Conservation (phyloP, 2,797 vertebrate genomes). For the Glossophaga mutica region DNA sequence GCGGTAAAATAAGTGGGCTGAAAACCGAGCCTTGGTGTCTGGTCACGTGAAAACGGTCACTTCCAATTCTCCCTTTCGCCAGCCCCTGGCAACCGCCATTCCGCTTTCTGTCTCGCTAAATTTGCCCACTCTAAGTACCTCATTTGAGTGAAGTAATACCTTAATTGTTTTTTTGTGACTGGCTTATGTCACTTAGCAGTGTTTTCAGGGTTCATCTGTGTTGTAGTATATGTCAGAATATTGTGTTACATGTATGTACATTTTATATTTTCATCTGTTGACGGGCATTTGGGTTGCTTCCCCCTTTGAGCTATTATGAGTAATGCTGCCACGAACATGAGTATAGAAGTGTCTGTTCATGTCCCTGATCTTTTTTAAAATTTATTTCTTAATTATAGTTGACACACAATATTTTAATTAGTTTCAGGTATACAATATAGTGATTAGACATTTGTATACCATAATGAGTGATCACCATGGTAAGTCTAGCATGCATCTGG, state of each 20-base stretch:
- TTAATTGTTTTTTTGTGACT: neutral
- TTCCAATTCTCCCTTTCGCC: neutral
- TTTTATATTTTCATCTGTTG: neutral
- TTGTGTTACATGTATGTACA: neutral
- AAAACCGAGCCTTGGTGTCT: neutral
- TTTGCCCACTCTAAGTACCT: neutral
- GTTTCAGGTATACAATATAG: neutral
- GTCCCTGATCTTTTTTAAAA: neutral
- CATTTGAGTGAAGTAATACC: neutral
- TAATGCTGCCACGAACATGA: neutral
- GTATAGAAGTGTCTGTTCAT: neutral
- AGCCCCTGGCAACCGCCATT: neutral
- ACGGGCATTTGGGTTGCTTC: neutral
- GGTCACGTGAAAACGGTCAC: neutral
- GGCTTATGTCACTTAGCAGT: neutral
- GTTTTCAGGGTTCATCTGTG: neutral
- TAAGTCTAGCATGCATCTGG: neutral
- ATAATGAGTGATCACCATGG: neutral
- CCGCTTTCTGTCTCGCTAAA: neutral
- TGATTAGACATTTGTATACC: neutral
- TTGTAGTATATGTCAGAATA: neutral
- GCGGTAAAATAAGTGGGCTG: neutral
- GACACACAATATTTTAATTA: neutral
- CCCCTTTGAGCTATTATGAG: neutral
- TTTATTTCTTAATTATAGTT: neutral